Evolutionary conservation across 2,113 vertebrate genomes (phyloP), one percentile per base, ranked within the genome.

Genomic region (Piaya cayana): DNA sequence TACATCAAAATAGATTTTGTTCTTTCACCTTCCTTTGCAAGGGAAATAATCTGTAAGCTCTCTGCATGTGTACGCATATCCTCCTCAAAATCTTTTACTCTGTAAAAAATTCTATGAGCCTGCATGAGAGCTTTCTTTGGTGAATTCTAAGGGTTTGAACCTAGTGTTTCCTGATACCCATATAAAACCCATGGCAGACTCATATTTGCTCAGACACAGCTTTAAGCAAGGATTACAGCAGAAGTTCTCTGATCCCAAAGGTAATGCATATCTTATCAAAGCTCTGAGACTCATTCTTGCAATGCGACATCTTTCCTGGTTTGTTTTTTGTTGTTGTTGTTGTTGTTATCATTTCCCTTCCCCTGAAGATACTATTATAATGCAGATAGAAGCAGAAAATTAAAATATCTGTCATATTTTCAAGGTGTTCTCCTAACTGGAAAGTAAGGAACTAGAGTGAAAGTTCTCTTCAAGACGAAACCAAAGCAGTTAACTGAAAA

Each of bases 1-100:
- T 32, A 68, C 71, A 96, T 95, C 65, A 95, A 95, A 94, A 95
- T 79, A 42, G 39, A 80, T 95, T 93, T 92, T 36, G 32, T 69
- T 70, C 50, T 83, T 84, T 84, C 84, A 39, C 78, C 79, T 89
- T 56, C 81, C 47, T 93, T 72, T 45, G 43, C 65, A 91, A 64
- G 8, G 12, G 37, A 88, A 77, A 64, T 84, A 90, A 60, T 50
- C 11, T 62, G 39, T 81, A 75, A 86, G 2, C 21, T 84, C 58
- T 75, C 5, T 69, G 23, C 21, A 58, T 37, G 23, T 47, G 10
- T 2, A 3, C 49, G 5, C 23, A 42, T 29, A 17, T 86, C 53
- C 59, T 56, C 25, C 56, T 72, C 22, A 68, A 79, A 95, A 62
- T 34, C 12, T 19, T 70, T 3, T 37, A 62, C 49, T 87, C 34